Conservation (phyloP, 2,888 invertebrate genomes). For the Synanthedon formicaeformis region DNA sequence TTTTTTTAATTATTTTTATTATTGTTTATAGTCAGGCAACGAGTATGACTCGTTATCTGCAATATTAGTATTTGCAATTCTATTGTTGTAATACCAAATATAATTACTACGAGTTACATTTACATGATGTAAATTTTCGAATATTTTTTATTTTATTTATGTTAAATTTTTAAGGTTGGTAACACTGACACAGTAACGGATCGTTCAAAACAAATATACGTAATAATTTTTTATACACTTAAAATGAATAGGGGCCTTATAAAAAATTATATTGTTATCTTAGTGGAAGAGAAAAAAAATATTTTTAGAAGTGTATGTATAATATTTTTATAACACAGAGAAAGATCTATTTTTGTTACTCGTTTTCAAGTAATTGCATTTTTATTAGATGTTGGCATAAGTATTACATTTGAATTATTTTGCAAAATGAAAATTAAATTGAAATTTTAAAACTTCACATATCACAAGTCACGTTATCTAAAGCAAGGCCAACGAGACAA, state of each 20-base stretch:
- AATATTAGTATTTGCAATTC: slow-evolving; percentile 36
- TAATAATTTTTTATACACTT: slow-evolving; percentile 56
- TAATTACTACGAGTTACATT: slow-evolving; percentile 47
- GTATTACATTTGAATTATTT: background rate
- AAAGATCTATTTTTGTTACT: slow-evolving; percentile 66
- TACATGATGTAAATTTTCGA: slow-evolving; percentile 49
- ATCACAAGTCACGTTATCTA: no score
- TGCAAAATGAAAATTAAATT: background rate
- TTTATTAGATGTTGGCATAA: slow-evolving; percentile 29
- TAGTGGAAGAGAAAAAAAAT: slow-evolving; percentile 34
- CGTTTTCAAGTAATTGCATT: slow-evolving; percentile 44
- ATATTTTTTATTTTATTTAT: slow-evolving; percentile 41
- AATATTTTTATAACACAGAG: slow-evolving; percentile 37
- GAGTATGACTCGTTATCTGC: slow-evolving; percentile 57
- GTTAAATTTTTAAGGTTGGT: slow-evolving; percentile 29
- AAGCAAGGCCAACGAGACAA: no score
- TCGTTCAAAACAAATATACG: slow-evolving; percentile 42
- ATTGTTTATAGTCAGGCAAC: slow-evolving; percentile 26
- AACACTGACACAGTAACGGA: slow-evolving; percentile 35
- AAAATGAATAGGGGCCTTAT: slow-evolving; percentile 51
- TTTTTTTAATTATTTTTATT: slow-evolving; percentile 22
- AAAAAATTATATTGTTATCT: slow-evolving; percentile 32
- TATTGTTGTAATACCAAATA: slow-evolving; percentile 67
- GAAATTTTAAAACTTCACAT: background rate
- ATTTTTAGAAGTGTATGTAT: slow-evolving; percentile 50